A percentile compares a stretch with the other conserved stretches of the same genome.
Conservation (phyloP, 2,888 invertebrate species). For the Tineola bisselliella region DNA sequence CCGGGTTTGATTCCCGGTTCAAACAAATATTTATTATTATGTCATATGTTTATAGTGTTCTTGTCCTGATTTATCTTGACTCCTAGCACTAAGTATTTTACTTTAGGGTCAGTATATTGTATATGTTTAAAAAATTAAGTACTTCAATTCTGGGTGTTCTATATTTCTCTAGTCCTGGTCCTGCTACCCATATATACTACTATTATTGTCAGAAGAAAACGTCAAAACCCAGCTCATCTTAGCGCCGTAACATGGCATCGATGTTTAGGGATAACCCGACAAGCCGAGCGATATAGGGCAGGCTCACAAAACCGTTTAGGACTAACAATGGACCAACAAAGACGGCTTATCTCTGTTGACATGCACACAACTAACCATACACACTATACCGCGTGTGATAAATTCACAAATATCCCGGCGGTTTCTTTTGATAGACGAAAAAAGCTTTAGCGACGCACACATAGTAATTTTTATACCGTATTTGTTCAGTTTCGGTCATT, state of each 20-base stretch:
- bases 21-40: too few species aligned
- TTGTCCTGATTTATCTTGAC: too few species aligned
- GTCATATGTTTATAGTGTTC: too few species aligned
- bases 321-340: conserved; percentile 2
- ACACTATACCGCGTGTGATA: not conserved
- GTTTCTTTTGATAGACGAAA: not conserved
- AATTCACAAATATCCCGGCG: not conserved
- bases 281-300: conserved; percentile 27
- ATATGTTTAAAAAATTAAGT: too few species aligned
- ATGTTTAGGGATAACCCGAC: conserved; percentile 63
- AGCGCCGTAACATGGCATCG: conserved; percentile 18
- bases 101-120: too few species aligned
- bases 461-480: too few species aligned
- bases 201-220: not conserved
- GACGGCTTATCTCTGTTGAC: conserved; percentile 2
- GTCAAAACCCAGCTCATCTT: not conserved
- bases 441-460: not conserved
- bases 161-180: too few species aligned
- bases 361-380: not conserved
- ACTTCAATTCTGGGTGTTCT: too few species aligned
- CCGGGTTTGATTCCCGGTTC: too few species aligned
- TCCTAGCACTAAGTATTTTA: too few species aligned
- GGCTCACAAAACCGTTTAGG: conserved; percentile 12
- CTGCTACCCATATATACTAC: too few species aligned
- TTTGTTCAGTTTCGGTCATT: too few species aligned